Conservation (phyloP, 2,888 invertebrate genomes). For the Malachius bipustulatus region DNA sequence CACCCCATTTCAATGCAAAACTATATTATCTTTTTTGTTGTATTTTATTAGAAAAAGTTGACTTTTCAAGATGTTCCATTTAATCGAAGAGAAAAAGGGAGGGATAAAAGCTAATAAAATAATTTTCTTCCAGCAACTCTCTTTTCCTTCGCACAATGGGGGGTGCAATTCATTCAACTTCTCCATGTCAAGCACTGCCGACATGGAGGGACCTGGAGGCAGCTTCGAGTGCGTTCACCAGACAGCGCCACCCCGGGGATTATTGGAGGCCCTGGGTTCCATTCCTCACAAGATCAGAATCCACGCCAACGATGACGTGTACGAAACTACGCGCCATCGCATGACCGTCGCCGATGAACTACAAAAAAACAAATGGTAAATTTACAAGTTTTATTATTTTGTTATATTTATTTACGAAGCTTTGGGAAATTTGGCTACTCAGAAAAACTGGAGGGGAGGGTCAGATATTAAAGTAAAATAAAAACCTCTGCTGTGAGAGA, state of each 20-base stretch:
- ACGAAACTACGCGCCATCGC: constrained; percentile 81
- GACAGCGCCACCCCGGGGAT: constrained; percentile 39
- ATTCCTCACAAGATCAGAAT: constrained; percentile 82
- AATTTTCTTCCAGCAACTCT: constrained; percentile 56
- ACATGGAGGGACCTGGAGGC: constrained; percentile 74
- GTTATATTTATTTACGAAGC: neutral
- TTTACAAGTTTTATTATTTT: constrained; percentile 3
- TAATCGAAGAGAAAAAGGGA: no score
- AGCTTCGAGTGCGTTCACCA: constrained; percentile 85
- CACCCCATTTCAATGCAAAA: no score
- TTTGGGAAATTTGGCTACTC: no score
- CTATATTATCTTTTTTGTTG: no score
- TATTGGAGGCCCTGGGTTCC: constrained; percentile 73
- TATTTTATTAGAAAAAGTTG: no score
- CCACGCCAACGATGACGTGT: constrained; percentile 91
- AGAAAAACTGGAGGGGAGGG: no score
- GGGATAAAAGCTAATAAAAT: no score
- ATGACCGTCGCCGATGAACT: constrained; percentile 88
- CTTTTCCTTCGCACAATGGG: constrained; percentile 52
- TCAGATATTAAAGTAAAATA: no score
- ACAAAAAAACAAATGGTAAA: constrained; percentile 84
- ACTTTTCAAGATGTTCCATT: no score
- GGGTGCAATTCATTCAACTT: constrained; percentile 57
- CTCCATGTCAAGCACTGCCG: constrained; percentile 65
- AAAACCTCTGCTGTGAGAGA: no score